Base-by-base conservation (phyloP, 2,888 invertebrate species). In the Caenorhabditis wallacei region DNA sequence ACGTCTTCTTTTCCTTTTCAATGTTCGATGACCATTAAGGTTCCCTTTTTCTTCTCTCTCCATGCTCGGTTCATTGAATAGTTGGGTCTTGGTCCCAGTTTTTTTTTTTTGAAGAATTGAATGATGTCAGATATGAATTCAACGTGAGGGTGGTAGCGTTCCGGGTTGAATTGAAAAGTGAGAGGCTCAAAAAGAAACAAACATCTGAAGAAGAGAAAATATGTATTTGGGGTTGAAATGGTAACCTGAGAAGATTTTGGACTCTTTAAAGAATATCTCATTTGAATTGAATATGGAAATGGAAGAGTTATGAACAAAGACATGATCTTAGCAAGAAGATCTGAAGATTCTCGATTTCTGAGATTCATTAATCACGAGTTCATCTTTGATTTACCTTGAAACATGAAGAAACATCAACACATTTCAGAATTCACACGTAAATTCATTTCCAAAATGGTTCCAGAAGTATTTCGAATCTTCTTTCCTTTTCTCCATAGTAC, bases 111-210 rank as follows among this genome's bases (percentile, higher is more conserved):
- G 26, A 26, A 24, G 16, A 56, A 56, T 20, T 30, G 22, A 46
- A 30, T 69, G 69, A 69, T 69, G 69, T 69, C 69, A 69, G 43
- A 56, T 56, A 69, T 54, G 56, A 18, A 48, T 35, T 37, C 54
- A 5, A 26, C 2, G 22, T 61, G 61, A 61, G 61, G 43, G 61
- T 61, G 61, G 56, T 18, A 18, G 56, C 59, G 70, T 70, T 70
- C 70, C 70, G 57, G 59, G 59, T 69, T 56, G 56, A 69, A 43
- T 57, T 20, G 69, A 68, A 54, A 43, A 24, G 35, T 35, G 11
- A 26, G 3, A 5, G 26, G 43, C 5, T 40, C 40, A 20, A 43
- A 48, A 4, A 16, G 46, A 20, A 24, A 24, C 5, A 63, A 63
- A 7, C 13, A 37, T n/a, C 30, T 30, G 30, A 24, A 40, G 40